These are phyloP conservation scores for Geopemphigus sp. DNA, from an alignment of 1,140 invertebrate genomes.

Conservation along the genomic window DNA sequence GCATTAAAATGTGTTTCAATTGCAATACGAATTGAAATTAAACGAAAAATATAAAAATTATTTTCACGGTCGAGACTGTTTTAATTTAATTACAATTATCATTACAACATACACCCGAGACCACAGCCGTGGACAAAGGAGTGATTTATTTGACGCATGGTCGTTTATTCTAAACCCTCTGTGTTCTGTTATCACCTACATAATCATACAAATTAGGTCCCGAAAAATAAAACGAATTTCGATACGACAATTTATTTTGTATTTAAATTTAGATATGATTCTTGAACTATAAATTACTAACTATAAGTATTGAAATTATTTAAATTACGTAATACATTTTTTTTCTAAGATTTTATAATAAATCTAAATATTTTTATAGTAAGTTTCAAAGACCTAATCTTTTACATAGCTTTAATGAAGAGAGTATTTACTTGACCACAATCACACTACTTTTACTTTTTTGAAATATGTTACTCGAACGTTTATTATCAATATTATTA, in stretches of 20 bases:
- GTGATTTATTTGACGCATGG: constrained; percentile 17
- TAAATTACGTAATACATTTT: too few relatives aligned
- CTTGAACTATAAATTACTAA: not conserved
- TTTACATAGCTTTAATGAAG: too few relatives aligned
- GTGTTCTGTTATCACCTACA: constrained; percentile 9
- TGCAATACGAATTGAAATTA: constrained; percentile 13
- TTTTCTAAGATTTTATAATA: too few relatives aligned
- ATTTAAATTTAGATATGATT: not conserved
- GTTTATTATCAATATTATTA: too few relatives aligned
- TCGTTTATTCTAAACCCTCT: constrained; percentile 14
- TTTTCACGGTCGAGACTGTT: not conserved
- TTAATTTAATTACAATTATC: constrained; percentile 31
- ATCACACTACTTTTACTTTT: too few relatives aligned
- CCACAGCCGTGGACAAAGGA: not conserved
- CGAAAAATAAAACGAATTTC: constrained; percentile 7
- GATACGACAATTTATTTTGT: not conserved
- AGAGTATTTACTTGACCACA: too few relatives aligned
- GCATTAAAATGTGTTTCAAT: constrained; percentile 16
- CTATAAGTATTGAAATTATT: too few relatives aligned
- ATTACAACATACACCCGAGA: constrained; percentile 1
- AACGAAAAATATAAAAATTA: constrained; percentile 24
- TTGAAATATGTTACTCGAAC: too few relatives aligned
- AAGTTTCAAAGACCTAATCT: too few relatives aligned
- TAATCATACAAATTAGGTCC: constrained; percentile 4
- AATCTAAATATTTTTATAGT: too few relatives aligned